Conservation (phyloP, 2,797 vertebrate species). For the Leptoclinus maculatus region DNA sequence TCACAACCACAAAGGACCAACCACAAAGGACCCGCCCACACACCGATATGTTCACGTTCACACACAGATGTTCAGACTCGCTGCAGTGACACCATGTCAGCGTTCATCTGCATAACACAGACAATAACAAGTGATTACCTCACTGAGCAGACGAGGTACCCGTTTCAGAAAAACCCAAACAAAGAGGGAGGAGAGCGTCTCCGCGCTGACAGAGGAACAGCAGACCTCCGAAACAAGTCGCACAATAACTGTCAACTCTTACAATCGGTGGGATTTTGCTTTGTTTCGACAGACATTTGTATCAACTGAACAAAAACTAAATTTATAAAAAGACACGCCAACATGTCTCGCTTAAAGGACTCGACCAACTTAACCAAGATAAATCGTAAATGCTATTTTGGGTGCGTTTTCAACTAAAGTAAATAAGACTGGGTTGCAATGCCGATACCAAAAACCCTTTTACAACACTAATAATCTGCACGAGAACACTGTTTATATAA, state of each 20-base stretch:
- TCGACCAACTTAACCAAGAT: neutral
- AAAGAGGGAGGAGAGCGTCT: constrained; percentile 41
- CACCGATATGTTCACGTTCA: constrained; percentile 44
- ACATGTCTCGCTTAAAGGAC: neutral
- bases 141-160: constrained; percentile 36
- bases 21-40: constrained; percentile 49
- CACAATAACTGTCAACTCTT: constrained; percentile 33
- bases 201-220: constrained; percentile 32
- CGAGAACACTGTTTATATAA: neutral
- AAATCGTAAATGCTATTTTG: neutral
- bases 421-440: neutral
- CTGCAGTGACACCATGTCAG: constrained; percentile 29
- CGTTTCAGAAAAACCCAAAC: constrained; percentile 22
- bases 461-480: neutral
- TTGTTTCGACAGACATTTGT: constrained; percentile 22
- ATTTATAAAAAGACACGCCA: neutral
- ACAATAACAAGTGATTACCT: constrained; percentile 49
- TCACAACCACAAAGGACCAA: constrained; percentile 44
- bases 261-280: neutral
- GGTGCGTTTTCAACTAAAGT: neutral
- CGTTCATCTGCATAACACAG: constrained; percentile 71
- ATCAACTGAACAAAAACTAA: neutral
- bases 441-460: neutral
- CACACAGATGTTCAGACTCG: constrained; percentile 50
- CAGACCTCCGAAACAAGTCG: constrained; percentile 5